Evolutionary conservation across 2,888 invertebrate genomes (phyloP).

Genomic region (Notodonta dromedarius): DNA sequence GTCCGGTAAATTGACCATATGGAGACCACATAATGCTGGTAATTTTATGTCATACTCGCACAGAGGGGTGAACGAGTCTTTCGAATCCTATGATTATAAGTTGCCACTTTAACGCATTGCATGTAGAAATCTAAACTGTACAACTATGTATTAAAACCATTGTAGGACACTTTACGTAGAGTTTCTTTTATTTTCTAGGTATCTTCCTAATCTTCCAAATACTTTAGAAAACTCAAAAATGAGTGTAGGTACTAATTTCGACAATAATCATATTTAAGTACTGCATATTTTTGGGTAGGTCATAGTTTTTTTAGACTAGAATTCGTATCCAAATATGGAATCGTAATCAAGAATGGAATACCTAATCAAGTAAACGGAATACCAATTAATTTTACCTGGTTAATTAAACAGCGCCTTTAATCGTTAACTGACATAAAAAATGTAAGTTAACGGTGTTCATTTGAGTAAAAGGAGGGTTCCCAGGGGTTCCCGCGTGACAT

Average conservation of each 20-base stretch:
- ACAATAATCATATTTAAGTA: too few species aligned
- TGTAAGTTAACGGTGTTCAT: constrained; percentile 2
- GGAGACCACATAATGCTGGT: constrained; percentile 43
- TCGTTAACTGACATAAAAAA: constrained; percentile 2
- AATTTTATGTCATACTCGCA: constrained; percentile 44
- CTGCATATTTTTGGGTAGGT: too few species aligned
- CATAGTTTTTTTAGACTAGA: too few species aligned
- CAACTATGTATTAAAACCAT: background rate
- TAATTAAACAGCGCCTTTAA: constrained; percentile 11
- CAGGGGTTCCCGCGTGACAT: constrained; percentile 4
- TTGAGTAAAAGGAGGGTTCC: background rate
- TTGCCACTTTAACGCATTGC: background rate
- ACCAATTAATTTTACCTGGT: background rate
- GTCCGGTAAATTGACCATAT: constrained; percentile 65
- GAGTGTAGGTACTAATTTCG: too few species aligned
- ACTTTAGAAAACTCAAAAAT: too few species aligned
- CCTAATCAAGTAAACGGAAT: background rate
- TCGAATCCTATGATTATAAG: constrained; percentile 16
- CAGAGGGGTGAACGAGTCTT: constrained; percentile 21
- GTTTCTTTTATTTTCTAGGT: too few species aligned
- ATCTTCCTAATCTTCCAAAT: too few species aligned
- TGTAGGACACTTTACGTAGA: too few species aligned
- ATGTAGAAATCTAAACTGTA: background rate
- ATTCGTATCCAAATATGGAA: too few species aligned
- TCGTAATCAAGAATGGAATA: too few species aligned